Evolutionary conservation across 2,888 invertebrate genomes (phyloP).

Genomic region (Pomacea canaliculata): DNA sequence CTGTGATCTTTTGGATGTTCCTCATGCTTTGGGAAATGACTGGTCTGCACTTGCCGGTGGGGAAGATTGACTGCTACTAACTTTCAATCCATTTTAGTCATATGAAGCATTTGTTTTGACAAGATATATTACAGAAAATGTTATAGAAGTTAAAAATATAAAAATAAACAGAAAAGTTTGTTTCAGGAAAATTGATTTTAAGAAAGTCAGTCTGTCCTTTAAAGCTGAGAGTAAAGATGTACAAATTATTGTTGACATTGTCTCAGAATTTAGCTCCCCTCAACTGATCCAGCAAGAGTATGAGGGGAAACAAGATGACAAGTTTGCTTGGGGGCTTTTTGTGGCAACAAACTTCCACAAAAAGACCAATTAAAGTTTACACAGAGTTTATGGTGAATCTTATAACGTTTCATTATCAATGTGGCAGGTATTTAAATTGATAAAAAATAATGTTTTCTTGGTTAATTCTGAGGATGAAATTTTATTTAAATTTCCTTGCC

Average conservation of each 20-base stretch:
- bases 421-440: background rate
- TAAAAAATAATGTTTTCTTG: too few species aligned
- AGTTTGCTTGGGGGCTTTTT: too few species aligned
- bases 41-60: constrained; percentile 43
- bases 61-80: background rate
- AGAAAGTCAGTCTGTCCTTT: too few species aligned
- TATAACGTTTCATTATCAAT: background rate
- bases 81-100: too few species aligned
- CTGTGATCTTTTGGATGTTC: constrained; percentile 39
- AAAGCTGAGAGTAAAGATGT: too few species aligned
- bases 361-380: background rate
- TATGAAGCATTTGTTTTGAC: too few species aligned
- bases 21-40: constrained; percentile 37
- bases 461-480: background rate
- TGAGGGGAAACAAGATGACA: too few species aligned
- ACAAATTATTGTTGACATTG: too few species aligned
- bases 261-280: too few species aligned
- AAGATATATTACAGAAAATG: background rate
- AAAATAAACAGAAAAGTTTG: background rate
- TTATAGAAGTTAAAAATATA: background rate
- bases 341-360: too few species aligned
- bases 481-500: background rate
- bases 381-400: background rate
- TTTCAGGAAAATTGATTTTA: too few species aligned
- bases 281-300: too few species aligned